phyloP scores from a whole-genome alignment of 2,888 invertebrate genomes.

The Blastobasis lacticolella region DNA sequence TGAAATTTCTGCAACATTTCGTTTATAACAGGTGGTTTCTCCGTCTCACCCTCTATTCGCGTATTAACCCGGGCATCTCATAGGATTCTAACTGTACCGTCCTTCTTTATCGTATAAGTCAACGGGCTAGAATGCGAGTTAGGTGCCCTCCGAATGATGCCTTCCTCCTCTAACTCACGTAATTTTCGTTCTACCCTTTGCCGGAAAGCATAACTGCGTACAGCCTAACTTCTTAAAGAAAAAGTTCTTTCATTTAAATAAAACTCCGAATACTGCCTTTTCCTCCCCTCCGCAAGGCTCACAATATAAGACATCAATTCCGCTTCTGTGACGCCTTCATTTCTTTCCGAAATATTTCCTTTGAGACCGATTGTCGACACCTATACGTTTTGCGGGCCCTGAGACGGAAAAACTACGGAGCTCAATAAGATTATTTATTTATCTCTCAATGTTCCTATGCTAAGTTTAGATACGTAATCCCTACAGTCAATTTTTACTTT shows the following conservation, averaged over 20 bases:
- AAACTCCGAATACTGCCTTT: too few relatives aligned
- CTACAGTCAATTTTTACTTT: neutral
- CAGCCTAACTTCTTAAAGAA: neutral
- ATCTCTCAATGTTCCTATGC: neutral
- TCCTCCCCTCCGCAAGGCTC: too few relatives aligned
- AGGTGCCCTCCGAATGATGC: slow-evolving; percentile 24
- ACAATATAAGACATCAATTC: too few relatives aligned
- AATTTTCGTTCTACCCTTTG: slow-evolving; percentile 20
- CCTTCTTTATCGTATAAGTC: slow-evolving; percentile 23
- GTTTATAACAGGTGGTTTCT: slow-evolving; percentile 16
- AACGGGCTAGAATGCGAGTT: slow-evolving; percentile 21
- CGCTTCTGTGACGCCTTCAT: too few relatives aligned
- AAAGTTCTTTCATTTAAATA: neutral
- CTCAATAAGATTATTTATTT: neutral
- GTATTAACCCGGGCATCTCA: slow-evolving; percentile 29
- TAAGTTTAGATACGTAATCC: neutral
- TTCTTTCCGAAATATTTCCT: too few relatives aligned
- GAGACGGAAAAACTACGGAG: neutral
- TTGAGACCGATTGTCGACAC: too few relatives aligned
- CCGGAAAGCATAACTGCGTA: slow-evolving; percentile 9
- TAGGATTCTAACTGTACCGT: slow-evolving; percentile 23
- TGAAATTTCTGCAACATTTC: slow-evolving; percentile 16
- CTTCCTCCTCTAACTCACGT: slow-evolving; percentile 21
- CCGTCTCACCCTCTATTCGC: slow-evolving; percentile 23
- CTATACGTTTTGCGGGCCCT: too few relatives aligned